These are phyloP conservation scores for Brachylomia viminalis DNA, from an alignment of 2,888 invertebrate species.

Conservation along the genomic window DNA sequence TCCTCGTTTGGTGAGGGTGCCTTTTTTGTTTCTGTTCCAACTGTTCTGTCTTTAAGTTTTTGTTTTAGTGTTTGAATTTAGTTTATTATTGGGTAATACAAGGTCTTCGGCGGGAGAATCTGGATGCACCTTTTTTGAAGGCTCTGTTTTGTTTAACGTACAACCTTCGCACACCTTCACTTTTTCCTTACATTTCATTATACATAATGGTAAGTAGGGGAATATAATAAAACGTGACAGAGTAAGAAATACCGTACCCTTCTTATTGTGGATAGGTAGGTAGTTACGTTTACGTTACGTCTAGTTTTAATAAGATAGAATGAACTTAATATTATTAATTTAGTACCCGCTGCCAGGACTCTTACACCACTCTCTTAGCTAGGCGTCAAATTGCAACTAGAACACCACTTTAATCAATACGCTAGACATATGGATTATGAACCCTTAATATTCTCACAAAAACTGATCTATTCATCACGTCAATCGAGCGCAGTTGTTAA, in stretches of 20 bases:
- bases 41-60: slow-evolving; percentile 78
- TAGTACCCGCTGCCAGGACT: background rate
- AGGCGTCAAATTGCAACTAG: slow-evolving; percentile 45
- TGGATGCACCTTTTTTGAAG: slow-evolving; percentile 55
- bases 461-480: slow-evolving; percentile 74
- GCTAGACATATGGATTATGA: slow-evolving; percentile 56
- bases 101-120: slow-evolving; percentile 61
- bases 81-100: slow-evolving; percentile 73
- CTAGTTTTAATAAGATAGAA: background rate
- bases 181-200: slow-evolving; percentile 21
- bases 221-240: background rate
- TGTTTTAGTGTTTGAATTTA: slow-evolving; percentile 75
- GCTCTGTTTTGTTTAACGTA: slow-evolving; percentile 32
- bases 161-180: slow-evolving; percentile 30
- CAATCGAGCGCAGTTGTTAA: slow-evolving; percentile 77
- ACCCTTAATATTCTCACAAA: slow-evolving; percentile 65
- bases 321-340: slow-evolving; percentile 2
- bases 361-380: slow-evolving; percentile 30
- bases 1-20: slow-evolving; percentile 82
- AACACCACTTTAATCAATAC: slow-evolving; percentile 30
- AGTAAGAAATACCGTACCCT: background rate
- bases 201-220: background rate
- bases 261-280: background rate
- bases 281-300: background rate
- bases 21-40: slow-evolving; percentile 83